Base-by-base conservation (phyloP, 2,113 vertebrate genomes). In the Arvicanthis niloticus region DNA sequence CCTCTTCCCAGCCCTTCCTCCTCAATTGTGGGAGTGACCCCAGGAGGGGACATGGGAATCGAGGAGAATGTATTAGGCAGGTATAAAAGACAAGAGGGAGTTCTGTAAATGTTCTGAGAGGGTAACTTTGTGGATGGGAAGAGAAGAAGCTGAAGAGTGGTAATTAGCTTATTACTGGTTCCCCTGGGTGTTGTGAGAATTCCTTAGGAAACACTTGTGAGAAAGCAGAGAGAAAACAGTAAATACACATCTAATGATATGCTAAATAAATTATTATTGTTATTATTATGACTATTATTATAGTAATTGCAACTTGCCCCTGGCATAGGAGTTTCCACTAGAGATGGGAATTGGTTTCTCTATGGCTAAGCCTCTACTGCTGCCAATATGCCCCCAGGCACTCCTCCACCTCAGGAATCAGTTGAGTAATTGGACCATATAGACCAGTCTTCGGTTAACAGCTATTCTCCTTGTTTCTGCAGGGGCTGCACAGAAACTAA, bases 261-360 rank as follows among this genome's bases (percentile, higher is more conserved):
- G 98, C 97, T 98, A 98, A 98, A 98, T 98, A 98, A 98, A 98
- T 98, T 98, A 98, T 98, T 98, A 98, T 97, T 98, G 97, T 97
- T 98, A 97, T 97, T 97, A 98, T 97, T 97, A 98, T 98, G 97
- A 96, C 96, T 97, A 96, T 97, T 97, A 96, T 96, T 94, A 95
- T 93, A 97, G 96, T 93, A 94, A 95, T 97, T 97, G 96, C 92
- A 97, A 96, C 95, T 97, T 97, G 95, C 94, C 97, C 94, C 91
- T 96, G 91, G 93, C 77, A 37, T 96, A 51, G 42, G 51, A 92
- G 86, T 97, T 98, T 93, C 91, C 96, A 94, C 94, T 87, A 87
- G 96, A 97, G 92, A 97, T 91, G 78, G 62, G 94, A 97, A 97
- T 94, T 92, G 81, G 95, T 94, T 80, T 68, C 98, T 89, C 86